phyloP scores from a whole-genome alignment of 2,888 invertebrate genomes.

The Boloria euphrosyne region DNA sequence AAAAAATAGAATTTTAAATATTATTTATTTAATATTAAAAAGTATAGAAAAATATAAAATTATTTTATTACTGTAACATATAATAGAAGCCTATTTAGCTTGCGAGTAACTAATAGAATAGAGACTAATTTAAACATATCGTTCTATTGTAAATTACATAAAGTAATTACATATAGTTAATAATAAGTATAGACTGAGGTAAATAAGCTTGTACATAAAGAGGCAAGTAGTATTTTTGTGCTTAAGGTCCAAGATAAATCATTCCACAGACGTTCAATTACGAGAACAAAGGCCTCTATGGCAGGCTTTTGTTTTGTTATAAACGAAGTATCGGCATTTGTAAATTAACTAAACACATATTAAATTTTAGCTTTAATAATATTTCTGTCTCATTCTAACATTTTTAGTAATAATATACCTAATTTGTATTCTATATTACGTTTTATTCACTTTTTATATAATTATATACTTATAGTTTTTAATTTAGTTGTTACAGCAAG shows the following conservation, averaged over 20 bases:
- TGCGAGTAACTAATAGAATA: conserved; percentile 16
- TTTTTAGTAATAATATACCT: background rate
- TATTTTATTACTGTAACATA: conserved; percentile 36
- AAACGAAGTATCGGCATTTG: conserved; percentile 22
- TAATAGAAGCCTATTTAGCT: conserved; percentile 32
- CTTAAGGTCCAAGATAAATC: conserved; percentile 34
- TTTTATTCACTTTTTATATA: background rate
- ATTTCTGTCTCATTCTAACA: background rate
- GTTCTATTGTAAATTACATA: conserved; percentile 24
- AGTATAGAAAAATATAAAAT: conserved; percentile 21
- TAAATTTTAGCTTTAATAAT: conserved; percentile 12
- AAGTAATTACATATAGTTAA: conserved; percentile 44
- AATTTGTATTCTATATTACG: background rate
- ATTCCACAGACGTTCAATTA: conserved; percentile 31
- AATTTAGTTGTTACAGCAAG: no score
- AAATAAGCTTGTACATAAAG: conserved; percentile 59
- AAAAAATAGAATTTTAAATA: conserved; percentile 1
- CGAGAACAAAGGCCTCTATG: conserved; percentile 26
- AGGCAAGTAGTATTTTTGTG: conserved; percentile 46
- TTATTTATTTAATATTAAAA: conserved; percentile 14
- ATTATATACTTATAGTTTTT: background rate
- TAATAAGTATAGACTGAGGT: conserved; percentile 72
- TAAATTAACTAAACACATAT: conserved; percentile 17
- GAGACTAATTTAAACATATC: conserved; percentile 25
- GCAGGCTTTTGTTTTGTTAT: conserved; percentile 20